Conservation (phyloP, 2,797 vertebrate species). For the Pangasius macronema region DNA sequence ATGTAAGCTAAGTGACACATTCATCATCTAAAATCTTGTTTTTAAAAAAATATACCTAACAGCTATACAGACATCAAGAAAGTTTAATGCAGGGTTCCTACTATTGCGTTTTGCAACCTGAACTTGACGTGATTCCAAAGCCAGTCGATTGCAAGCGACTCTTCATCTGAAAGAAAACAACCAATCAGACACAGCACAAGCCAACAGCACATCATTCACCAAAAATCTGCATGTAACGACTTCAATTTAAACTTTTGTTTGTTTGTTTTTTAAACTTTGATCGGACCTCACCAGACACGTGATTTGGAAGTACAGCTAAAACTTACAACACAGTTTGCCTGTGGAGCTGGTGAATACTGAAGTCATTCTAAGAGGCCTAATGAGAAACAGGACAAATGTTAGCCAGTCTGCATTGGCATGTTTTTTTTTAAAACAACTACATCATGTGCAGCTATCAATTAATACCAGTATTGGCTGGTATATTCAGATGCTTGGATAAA, state of each 20-base stretch:
- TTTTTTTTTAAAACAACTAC: not conserved
- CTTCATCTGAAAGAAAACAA: slow-evolving; percentile 93
- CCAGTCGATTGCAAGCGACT: slow-evolving; percentile 81
- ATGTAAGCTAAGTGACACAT: slow-evolving; percentile 59
- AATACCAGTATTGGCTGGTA: not conserved
- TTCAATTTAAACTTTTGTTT: not conserved
- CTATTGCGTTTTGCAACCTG: slow-evolving; percentile 84
- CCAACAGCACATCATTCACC: slow-evolving; percentile 55
- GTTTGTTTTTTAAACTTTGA: not conserved
- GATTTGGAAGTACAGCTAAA: slow-evolving; percentile 12
- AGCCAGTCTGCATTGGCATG: not conserved
- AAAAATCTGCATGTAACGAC: slow-evolving; percentile 35
- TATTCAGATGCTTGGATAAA: not conserved
- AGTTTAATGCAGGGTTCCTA: slow-evolving; percentile 77
- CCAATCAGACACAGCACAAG: slow-evolving; percentile 76
- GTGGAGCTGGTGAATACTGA: slow-evolving; percentile 16
- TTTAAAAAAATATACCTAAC: slow-evolving; percentile 27
- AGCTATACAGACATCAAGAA: slow-evolving; percentile 60
- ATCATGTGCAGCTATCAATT: not conserved
- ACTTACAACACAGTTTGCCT: slow-evolving; percentile 6
- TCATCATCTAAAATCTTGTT: slow-evolving; percentile 52
- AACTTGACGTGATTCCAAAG: slow-evolving; percentile 86
- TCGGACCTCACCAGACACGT: not conserved
- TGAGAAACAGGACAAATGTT: not conserved
- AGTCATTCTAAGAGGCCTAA: not conserved